Percentiles rank a stretch among this genome's conserved stretches.
These are phyloP conservation scores for Argyresthia goedartella DNA, from an alignment of 2,888 invertebrate genomes.

Conservation along the genomic window DNA sequence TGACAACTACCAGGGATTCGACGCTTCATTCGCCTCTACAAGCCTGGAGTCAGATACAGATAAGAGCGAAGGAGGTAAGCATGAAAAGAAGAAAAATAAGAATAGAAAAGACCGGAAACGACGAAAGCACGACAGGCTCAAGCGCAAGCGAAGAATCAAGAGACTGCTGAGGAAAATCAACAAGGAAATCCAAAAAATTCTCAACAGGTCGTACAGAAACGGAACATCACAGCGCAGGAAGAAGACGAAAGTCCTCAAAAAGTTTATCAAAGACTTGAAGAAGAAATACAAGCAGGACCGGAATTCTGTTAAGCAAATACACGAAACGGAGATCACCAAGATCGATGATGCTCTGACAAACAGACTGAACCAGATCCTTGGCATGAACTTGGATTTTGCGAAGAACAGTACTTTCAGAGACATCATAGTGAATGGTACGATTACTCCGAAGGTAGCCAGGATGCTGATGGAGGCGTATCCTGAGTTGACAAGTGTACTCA, in stretches of 20 bases:
- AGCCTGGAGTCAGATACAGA: constrained; percentile 33
- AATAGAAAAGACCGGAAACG: constrained; percentile 17
- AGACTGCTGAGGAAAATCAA: constrained; percentile 35
- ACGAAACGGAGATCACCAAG: constrained; percentile 31
- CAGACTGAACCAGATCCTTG: constrained; percentile 27
- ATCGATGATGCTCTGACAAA: constrained; percentile 29
- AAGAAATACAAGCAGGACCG: constrained; percentile 41
- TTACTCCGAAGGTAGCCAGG: constrained; percentile 24
- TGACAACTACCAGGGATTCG: constrained; percentile 49
- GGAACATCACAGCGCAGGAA: constrained; percentile 32
- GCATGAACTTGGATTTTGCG: constrained; percentile 32
- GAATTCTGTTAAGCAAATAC: constrained; percentile 34
- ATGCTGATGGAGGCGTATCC: constrained; percentile 39
- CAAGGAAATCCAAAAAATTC: constrained; percentile 34
- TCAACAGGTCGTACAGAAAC: constrained; percentile 36
- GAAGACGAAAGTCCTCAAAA: constrained; percentile 46
- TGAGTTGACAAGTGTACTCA: constrained; percentile 14
- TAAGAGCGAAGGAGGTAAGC: constrained; percentile 19
- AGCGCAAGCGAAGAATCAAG: constrained; percentile 37
- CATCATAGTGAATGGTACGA: constrained; percentile 36
- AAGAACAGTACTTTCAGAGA: constrained; percentile 39
- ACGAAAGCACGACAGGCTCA: constrained; percentile 22
- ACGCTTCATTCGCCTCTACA: constrained; percentile 38
- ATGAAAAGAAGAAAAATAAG: constrained; percentile 17
- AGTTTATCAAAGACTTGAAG: constrained; percentile 40